phyloP scores from a whole-genome alignment of 2,888 invertebrate species.

The Lycaena phlaeas region DNA sequence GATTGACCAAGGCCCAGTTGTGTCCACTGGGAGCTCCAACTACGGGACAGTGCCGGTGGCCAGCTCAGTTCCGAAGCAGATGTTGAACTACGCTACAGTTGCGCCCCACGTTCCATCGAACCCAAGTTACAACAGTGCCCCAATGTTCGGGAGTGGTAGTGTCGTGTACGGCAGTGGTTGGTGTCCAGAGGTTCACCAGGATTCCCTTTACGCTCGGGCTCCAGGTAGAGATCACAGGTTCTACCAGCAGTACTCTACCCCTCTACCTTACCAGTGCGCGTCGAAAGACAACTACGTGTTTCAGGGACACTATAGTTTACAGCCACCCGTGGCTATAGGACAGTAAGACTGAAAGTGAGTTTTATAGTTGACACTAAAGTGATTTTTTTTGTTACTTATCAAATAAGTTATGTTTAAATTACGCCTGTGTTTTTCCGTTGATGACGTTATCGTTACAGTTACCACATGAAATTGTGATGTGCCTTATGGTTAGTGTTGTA shows the following conservation, averaged over 20 bases:
- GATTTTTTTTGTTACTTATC: too few species aligned
- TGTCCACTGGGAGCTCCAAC: conserved; percentile 39
- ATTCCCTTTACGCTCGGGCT: conserved; percentile 41
- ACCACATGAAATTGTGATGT: conserved; percentile 21
- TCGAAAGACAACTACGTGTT: conserved; percentile 64
- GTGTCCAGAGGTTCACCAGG: conserved; percentile 53
- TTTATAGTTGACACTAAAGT: too few species aligned
- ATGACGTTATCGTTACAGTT: conserved; percentile 13
- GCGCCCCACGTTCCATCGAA: conserved; percentile 38
- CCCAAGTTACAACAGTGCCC: conserved; percentile 34
- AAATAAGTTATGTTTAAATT: too few species aligned
- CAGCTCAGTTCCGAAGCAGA: conserved; percentile 34
- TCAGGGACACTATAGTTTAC: conserved; percentile 64
- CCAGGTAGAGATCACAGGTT: conserved; percentile 43
- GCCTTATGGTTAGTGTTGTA: conserved; percentile 11
- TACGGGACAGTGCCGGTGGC: conserved; percentile 44
- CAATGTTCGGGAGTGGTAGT: conserved; percentile 36
- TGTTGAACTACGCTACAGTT: conserved; percentile 44
- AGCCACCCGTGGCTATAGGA: conserved; percentile 60
- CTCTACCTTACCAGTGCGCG: conserved; percentile 59
- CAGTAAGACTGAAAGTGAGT: conserved; percentile 34
- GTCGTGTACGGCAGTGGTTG: conserved; percentile 39
- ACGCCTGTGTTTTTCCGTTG: conserved; percentile 5
- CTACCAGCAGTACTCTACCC: conserved; percentile 54
- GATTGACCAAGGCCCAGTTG: conserved; percentile 12